These are phyloP conservation scores for Pseudoips prasinana DNA, from an alignment of 2,888 invertebrate species.

Conservation along the genomic window DNA sequence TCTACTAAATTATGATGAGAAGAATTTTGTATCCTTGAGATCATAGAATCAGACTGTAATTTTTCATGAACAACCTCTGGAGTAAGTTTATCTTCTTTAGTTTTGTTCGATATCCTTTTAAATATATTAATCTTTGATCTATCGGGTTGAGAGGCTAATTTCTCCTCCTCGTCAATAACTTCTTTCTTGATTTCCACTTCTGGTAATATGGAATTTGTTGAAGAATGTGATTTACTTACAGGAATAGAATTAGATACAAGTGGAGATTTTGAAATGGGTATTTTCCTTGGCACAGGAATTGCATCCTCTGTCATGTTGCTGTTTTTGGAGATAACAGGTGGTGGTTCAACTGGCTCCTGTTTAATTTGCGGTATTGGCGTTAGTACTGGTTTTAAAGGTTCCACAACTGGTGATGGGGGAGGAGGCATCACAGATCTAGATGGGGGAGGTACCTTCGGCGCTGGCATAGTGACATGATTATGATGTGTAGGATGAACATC, in stretches of 20 bases:
- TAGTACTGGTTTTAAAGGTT: slow-evolving; percentile 51
- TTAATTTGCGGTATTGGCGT: slow-evolving; percentile 56
- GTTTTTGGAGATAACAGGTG: slow-evolving; percentile 41
- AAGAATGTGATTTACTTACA: slow-evolving; percentile 52
- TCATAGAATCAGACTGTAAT: slow-evolving; percentile 64
- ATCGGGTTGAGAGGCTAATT: slow-evolving; percentile 90
- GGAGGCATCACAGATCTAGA: slow-evolving; percentile 45
- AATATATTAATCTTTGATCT: slow-evolving; percentile 93
- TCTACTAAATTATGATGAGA: slow-evolving; percentile 51
- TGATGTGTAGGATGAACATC: slow-evolving; percentile 67
- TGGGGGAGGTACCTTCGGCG: slow-evolving; percentile 51
- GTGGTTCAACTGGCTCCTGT: slow-evolving; percentile 61
- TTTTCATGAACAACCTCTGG: slow-evolving; percentile 68
- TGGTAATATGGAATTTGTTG: slow-evolving; percentile 54
- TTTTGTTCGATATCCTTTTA: slow-evolving; percentile 91
- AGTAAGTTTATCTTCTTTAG: slow-evolving; percentile 83
- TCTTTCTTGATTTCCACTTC: slow-evolving; percentile 77
- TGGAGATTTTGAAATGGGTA: slow-evolving; percentile 75
- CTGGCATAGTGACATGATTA: slow-evolving; percentile 69
- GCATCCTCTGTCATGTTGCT: slow-evolving; percentile 53
- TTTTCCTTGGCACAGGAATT: slow-evolving; percentile 74
- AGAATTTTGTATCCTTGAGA: slow-evolving; percentile 71
- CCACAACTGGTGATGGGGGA: slow-evolving; percentile 42
- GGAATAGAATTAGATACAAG: slow-evolving; percentile 63
- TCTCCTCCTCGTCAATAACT: slow-evolving; percentile 77